phyloP scores from a whole-genome alignment of 1,140 invertebrate genomes.

The Colletes gigas region DNA sequence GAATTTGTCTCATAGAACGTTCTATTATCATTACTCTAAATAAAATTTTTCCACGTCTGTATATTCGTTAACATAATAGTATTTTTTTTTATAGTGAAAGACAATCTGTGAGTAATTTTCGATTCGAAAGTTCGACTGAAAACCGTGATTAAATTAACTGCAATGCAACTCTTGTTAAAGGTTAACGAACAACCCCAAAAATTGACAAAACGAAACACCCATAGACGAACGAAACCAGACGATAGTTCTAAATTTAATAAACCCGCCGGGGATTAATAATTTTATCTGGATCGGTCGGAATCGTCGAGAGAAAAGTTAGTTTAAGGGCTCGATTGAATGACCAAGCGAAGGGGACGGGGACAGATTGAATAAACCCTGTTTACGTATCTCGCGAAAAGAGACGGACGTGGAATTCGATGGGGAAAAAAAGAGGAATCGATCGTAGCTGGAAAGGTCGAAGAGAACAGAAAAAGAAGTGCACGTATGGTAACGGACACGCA shows the following conservation, averaged over 20 bases:
- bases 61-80: too few relatives aligned
- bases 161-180: too few relatives aligned
- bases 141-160: too few relatives aligned
- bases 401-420: neutral
- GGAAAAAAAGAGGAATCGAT: constrained; percentile 16
- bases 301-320: too few relatives aligned
- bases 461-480: constrained; percentile 26
- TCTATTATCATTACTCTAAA: too few relatives aligned
- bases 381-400: constrained; percentile 5
- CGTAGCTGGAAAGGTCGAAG: constrained; percentile 5
- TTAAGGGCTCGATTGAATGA: constrained; percentile 7
- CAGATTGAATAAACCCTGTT: constrained; percentile 7
- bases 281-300: neutral
- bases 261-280: neutral
- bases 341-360: neutral
- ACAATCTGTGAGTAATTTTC: too few relatives aligned
- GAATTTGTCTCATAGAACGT: neutral
- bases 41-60: too few relatives aligned
- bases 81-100: too few relatives aligned
- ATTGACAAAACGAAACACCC: too few relatives aligned
- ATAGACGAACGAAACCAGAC: too few relatives aligned
- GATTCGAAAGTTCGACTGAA: too few relatives aligned
- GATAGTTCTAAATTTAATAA: neutral
- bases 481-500: constrained; percentile 6
- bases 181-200: too few relatives aligned